phyloP scores from a whole-genome alignment of 1,140 invertebrate genomes.

The Microplitis mediator region DNA sequence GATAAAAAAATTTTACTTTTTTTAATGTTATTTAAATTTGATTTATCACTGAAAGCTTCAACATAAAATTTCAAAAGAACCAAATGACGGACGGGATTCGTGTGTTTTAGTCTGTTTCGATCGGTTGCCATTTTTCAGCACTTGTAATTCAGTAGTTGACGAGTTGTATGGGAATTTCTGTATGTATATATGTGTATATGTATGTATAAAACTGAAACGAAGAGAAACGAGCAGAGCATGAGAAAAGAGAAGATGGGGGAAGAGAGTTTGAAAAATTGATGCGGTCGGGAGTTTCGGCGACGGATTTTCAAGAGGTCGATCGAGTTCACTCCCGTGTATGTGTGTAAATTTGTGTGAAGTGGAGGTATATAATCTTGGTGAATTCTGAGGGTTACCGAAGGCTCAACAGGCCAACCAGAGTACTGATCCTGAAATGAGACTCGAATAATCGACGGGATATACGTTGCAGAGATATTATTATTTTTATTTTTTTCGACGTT shows the following conservation, averaged over 20 bases:
- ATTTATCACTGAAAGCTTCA: not conserved
- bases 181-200: not conserved
- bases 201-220: not conserved
- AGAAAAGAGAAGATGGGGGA: not conserved
- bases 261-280: slow-evolving; percentile 21
- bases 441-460: not conserved
- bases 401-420: not conserved
- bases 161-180: not conserved
- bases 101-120: not conserved
- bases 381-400: not conserved
- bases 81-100: not conserved
- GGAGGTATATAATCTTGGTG: not conserved
- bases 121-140: slow-evolving; percentile 12
- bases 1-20: not conserved
- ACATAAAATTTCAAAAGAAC: not conserved
- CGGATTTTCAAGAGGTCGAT: slow-evolving; percentile 18
- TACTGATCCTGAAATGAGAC: slow-evolving; percentile 1
- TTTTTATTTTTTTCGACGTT: not conserved
- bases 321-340: slow-evolving; percentile 1
- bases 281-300: slow-evolving; percentile 13
- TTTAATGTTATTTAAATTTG: not conserved
- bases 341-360: not conserved
- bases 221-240: slow-evolving; percentile 8
- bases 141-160: slow-evolving; percentile 4
- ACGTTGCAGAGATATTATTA: not conserved